Percentiles rank a stretch among this genome's conserved stretches.
Evolutionary conservation across 2,888 invertebrate species (phyloP).

Genomic region (Oscheius sp.): DNA sequence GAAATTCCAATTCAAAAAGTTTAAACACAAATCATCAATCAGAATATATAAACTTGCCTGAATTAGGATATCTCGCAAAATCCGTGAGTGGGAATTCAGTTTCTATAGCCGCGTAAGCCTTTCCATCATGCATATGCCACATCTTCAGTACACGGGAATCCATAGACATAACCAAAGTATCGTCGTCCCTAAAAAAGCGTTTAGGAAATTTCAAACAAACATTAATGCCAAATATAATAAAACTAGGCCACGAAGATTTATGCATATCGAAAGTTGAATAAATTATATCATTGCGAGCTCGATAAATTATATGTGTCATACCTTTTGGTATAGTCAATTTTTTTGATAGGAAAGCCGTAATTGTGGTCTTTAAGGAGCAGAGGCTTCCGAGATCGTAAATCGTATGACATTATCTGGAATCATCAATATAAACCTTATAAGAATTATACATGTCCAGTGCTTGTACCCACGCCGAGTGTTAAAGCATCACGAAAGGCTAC

Average conservation of each 20-base stretch:
- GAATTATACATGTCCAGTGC: conserved; percentile 85
- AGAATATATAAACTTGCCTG: conserved; percentile 60
- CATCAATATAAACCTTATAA: conserved; percentile 16
- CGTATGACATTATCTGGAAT: conserved; percentile 83
- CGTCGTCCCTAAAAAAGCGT: conserved; percentile 48
- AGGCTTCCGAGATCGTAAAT: conserved; percentile 90
- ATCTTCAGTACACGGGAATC: conserved; percentile 89
- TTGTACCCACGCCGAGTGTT: conserved; percentile 86
- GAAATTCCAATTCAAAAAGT: too few relatives aligned
- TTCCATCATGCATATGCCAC: conserved; percentile 87
- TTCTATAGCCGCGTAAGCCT: conserved; percentile 92
- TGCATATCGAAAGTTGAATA: too few relatives aligned
- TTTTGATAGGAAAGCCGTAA: conserved; percentile 90
- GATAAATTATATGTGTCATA: too few relatives aligned
- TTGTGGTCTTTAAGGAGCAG: conserved; percentile 91
- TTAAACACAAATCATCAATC: background rate
- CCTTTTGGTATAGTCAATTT: conserved; percentile 82
- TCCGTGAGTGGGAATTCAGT: conserved; percentile 85
- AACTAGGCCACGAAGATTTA: too few relatives aligned
- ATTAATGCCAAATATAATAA: too few relatives aligned
- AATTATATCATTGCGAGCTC: too few relatives aligned
- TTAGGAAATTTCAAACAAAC: too few relatives aligned
- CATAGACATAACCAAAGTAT: conserved; percentile 86
- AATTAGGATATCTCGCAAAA: conserved; percentile 76
- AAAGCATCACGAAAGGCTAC: conserved; percentile 77